Percentiles rank a stretch among this genome's conserved stretches.
Evolutionary conservation across 2,888 invertebrate species (phyloP).

Genomic region (Melanotus villosus): DNA sequence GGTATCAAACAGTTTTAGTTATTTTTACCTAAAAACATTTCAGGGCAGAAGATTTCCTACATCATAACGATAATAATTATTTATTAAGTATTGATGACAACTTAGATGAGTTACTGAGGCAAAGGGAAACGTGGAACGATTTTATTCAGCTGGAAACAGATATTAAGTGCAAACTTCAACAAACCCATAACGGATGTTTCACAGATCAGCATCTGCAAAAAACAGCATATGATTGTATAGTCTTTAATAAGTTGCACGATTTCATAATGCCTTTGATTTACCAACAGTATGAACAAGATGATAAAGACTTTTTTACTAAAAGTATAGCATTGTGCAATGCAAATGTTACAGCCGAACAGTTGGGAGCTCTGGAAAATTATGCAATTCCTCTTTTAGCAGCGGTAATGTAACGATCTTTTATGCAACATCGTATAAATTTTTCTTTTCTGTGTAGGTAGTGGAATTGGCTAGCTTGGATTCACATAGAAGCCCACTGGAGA

Average conservation of each 20-base stretch:
- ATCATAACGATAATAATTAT: neutral
- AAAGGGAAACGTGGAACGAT: neutral
- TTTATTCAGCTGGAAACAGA: conserved; percentile 7
- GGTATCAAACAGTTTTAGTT: neutral
- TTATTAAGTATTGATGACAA: neutral
- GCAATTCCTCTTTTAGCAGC: conserved; percentile 67
- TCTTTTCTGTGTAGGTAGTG: no score
- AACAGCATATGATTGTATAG: conserved; percentile 12
- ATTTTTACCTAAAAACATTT: conserved; percentile 16
- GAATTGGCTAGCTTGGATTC: conserved; percentile 68
- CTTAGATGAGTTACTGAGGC: neutral
- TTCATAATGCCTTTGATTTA: conserved; percentile 62
- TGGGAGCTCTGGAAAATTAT: conserved; percentile 65
- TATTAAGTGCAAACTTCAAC: neutral
- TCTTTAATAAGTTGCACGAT: conserved; percentile 62
- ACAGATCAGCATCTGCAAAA: neutral
- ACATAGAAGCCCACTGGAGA: conserved; percentile 66
- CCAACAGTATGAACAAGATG: conserved; percentile 59
- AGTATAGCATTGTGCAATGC: conserved; percentile 61
- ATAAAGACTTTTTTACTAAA: conserved; percentile 62
- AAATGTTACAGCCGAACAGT: conserved; percentile 65
- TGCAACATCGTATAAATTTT: no score
- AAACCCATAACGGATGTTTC: neutral
- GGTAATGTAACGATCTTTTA: no score
- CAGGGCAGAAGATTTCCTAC: conserved; percentile 45